Base-by-base conservation (phyloP, 35 echinoderm and acorn worm genomes). In the Acanthaster planci region DNA sequence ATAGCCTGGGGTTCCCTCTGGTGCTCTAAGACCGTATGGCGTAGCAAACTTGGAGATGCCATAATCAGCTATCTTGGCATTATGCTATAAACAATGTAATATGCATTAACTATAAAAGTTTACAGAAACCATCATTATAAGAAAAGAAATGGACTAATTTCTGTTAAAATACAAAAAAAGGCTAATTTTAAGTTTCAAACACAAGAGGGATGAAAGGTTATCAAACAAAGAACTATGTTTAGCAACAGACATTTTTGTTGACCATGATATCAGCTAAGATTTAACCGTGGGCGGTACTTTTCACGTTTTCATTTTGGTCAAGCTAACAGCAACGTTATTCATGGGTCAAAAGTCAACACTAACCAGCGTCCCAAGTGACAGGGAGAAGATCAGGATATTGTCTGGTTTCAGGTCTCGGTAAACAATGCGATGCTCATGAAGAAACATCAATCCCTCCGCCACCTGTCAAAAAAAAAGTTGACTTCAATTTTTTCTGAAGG, bases 41-140 rank as follows among this genome's bases (percentile, higher is more conserved):
- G 95, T 97, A n/a, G 91, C 85, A 88, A 97, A 97, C 40, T 83
- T 93, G 1, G 95, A 97, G 19, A 97, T 97, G 19, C 95, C 95
- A 85, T 97, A 97, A 81, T 97, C 95, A 52, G 95, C 87, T 31
- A 97, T 97, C 81, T 97, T 97, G 29, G 90, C 95, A 93, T 97
- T 97, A 51, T 93, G 80, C 95, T 97, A 47, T 15, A 72, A 56
- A 39, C 86, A 47, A 47, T 6, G 12, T 47, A 47, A 47, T 12
- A 47, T 12, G 42, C 4, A 47, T 47, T 47, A 47, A 12, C 42
- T 47, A n/a, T n/a, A n/a, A n/a, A n/a, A n/a, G n/a, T n/a, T n/a
- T n/a, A n/a, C n/a, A n/a, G n/a, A n/a, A n/a, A n/a, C n/a, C n/a
- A n/a, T n/a, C n/a, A n/a, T n/a, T n/a, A n/a, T n/a, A n/a, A n/a